These are phyloP conservation scores for Raja brachyura DNA, from an alignment of 2,113 vertebrate species.

Conservation along the genomic window DNA sequence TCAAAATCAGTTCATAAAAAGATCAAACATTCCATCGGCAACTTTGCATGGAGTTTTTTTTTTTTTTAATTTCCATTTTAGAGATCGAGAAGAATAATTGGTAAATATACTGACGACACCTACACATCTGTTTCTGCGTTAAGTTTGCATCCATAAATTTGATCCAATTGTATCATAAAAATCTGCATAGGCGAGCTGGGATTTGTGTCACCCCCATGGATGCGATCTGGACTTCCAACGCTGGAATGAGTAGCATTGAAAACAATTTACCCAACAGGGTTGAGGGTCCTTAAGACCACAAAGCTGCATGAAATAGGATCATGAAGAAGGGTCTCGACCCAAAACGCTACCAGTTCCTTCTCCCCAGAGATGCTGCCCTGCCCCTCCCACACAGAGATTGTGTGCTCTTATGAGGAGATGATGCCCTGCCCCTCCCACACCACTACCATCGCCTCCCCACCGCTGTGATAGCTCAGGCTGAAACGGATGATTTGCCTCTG, in stretches of 20 bases:
- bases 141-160: not conserved
- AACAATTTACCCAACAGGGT: too few relatives aligned
- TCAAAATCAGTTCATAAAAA: not conserved
- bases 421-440: too few relatives aligned
- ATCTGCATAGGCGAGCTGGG: not conserved
- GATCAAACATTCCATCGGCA: not conserved
- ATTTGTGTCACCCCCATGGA: not conserved
- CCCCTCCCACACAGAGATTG: too few relatives aligned
- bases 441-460: too few relatives aligned
- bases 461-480: not conserved
- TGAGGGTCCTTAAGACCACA: too few relatives aligned
- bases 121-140: not conserved
- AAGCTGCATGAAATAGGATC: too few relatives aligned
- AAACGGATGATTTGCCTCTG: not conserved
- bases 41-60: not conserved
- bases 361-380: too few relatives aligned
- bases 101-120: not conserved
- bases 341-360: too few relatives aligned
- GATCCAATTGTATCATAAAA: not conserved
- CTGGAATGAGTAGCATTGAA: too few relatives aligned
- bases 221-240: not conserved
- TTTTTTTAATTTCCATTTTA: too few relatives aligned
- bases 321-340: too few relatives aligned
- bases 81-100: not conserved
- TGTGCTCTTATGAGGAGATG: too few relatives aligned